Conservation (phyloP, 2,113 vertebrate species). For the Micronycteris hirsuta region DNA sequence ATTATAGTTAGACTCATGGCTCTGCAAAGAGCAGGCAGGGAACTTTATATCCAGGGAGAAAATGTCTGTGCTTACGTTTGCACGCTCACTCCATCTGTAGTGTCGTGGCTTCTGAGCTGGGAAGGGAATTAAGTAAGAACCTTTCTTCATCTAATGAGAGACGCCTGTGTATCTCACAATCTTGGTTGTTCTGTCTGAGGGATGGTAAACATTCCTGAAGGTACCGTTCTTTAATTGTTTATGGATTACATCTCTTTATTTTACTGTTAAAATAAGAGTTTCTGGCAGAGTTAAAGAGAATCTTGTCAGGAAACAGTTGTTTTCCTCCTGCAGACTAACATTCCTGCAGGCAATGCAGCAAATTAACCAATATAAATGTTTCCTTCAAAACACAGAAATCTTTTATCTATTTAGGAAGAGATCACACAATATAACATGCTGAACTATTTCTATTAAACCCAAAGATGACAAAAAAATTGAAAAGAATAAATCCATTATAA, state of each 20-base stretch:
- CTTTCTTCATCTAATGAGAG: constrained; percentile 29
- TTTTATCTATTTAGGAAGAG: constrained; percentile 78
- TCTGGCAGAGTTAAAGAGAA: constrained; percentile 58
- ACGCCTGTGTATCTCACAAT: background rate
- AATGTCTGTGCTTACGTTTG: background rate
- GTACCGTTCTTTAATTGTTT: constrained; percentile 54
- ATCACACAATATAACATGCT: constrained; percentile 69
- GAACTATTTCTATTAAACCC: constrained; percentile 64
- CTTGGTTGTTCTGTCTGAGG: background rate
- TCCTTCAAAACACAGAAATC: constrained; percentile 78
- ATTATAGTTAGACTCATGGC: constrained; percentile 14
- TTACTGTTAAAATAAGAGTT: constrained; percentile 45
- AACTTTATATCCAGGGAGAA: background rate
- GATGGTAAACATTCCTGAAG: constrained; percentile 41
- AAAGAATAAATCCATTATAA: constrained; percentile 74
- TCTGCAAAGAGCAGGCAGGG: constrained; percentile 6
- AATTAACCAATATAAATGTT: constrained; percentile 76
- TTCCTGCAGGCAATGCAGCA: constrained; percentile 70
- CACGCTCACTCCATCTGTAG: background rate
- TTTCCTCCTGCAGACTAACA: constrained; percentile 64
- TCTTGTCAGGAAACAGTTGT: constrained; percentile 67
- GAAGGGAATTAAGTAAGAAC: background rate
- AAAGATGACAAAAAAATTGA: constrained; percentile 66
- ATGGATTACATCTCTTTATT: constrained; percentile 62
- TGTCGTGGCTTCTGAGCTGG: background rate